phyloP scores from a whole-genome alignment of 2,113 vertebrate genomes.

The Hippopotamus amphibius region DNA sequence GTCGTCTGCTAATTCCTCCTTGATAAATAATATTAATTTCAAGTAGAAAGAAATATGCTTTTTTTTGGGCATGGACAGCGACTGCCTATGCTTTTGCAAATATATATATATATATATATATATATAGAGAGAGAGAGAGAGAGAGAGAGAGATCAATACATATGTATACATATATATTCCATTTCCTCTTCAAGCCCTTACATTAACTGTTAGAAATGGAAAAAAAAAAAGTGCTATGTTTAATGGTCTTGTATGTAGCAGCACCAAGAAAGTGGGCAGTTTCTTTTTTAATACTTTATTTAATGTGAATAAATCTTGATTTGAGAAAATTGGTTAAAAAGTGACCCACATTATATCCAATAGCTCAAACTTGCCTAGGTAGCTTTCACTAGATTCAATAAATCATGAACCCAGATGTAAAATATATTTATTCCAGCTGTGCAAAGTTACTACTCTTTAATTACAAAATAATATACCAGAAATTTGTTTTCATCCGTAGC shows the following conservation, averaged over 20 bases:
- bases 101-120: neutral
- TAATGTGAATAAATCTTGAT: neutral
- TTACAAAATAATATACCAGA: slow-evolving; percentile 18
- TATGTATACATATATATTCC: neutral
- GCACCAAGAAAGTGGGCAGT: neutral
- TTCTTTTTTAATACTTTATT: neutral
- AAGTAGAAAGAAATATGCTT: neutral
- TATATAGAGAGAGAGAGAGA: neutral
- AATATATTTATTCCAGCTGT: slow-evolving; percentile 26
- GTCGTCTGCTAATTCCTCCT: neutral
- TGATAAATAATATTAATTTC: neutral
- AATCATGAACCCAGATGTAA: slow-evolving; percentile 35
- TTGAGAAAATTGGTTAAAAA: neutral
- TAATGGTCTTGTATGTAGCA: neutral
- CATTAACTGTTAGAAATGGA: neutral
- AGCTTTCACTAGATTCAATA: neutral
- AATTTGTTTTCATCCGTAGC: slow-evolving; percentile 45
- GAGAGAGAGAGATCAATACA: neutral
- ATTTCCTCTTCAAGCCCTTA: neutral
- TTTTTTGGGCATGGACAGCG: neutral
- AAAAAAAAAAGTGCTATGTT: neutral
- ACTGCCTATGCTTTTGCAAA: neutral
- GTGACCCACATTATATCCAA: neutral
- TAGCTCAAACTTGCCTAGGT: neutral
- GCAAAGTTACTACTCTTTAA: slow-evolving; percentile 18